phyloP scores from a whole-genome alignment of 2,888 invertebrate species.

The Panzeria rudis region DNA sequence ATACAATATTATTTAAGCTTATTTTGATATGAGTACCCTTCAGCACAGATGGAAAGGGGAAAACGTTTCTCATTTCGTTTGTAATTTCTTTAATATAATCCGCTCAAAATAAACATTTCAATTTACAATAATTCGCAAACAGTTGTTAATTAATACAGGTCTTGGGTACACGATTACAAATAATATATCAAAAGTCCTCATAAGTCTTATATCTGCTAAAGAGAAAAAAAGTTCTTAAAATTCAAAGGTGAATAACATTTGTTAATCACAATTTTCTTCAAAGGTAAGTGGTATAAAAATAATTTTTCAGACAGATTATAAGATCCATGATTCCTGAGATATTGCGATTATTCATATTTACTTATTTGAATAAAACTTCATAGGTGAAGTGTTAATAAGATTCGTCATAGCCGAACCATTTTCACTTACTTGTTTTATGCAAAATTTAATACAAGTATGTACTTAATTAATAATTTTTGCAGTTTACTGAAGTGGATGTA shows the following conservation, averaged over 20 bases:
- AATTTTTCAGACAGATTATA: too few relatives aligned
- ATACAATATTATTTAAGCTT: background rate
- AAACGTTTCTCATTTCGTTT: background rate
- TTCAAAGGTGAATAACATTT: too few relatives aligned
- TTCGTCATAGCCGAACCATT: background rate
- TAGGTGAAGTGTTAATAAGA: background rate
- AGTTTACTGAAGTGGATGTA: background rate
- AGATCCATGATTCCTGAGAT: too few relatives aligned
- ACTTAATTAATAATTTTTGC: slow-evolving; percentile 16
- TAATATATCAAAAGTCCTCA: too few relatives aligned
- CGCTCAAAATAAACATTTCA: background rate
- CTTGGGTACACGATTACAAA: background rate
- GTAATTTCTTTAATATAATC: background rate
- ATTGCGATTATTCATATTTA: too few relatives aligned
- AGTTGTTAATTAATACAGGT: background rate
- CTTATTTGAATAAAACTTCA: background rate
- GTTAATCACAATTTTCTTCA: too few relatives aligned
- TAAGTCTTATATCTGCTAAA: too few relatives aligned
- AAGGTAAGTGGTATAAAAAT: too few relatives aligned
- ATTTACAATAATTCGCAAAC: background rate
- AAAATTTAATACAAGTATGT: background rate
- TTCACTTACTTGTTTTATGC: background rate
- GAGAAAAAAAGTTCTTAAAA: too few relatives aligned
- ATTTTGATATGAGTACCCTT: background rate
- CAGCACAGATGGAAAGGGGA: background rate